Evolutionary conservation across 2,113 vertebrate species (phyloP), one percentile per base, ranked within the genome.

Genomic region (Nannobrachium achirus): DNA sequence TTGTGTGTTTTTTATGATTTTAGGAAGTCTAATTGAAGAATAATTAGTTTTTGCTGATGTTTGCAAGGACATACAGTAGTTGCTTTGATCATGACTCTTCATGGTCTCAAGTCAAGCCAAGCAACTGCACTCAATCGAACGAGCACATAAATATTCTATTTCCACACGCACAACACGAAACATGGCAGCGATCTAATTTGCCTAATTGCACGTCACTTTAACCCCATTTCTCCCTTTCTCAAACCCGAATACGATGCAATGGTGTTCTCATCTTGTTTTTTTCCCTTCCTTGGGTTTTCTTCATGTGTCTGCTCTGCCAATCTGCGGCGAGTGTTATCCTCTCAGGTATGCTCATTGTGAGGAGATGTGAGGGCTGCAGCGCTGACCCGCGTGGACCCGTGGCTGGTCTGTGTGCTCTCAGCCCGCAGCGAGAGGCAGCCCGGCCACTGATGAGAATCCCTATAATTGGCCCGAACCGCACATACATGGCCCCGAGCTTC

Each of bases 381-480:
- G 48, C 70, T 86, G 85, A 91, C 89, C 89, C 79, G 8, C 67
- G 81, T 84, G 76, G 82, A 88, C 85, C 82, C 79, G 80, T 80
- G 69, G 77, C 84, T 83, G 79, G 80, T 87, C 82, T 87, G 58
- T 81, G 60, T 77, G 82, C 79, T 81, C 72, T 69, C 65, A 0
- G 85, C 90, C 88, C 67, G 81, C 71, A 88, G 91, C 90, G 25
- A 81, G 62, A 67, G 75, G 75, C 84, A 88, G 68, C 81, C 61
- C 65, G 45, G 25, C 75, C 70, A 73, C 84, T 91, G 88, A 92
- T 89, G 87, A 90, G 87, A 89, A 90, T 91, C 83, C 87, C 76
- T 88, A 83, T 92, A 91, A 92, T 91, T 91, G 90, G 89, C 79
- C 83, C 80, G 80, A 89, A 88, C 83, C 77, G 67, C 79, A 80